These are phyloP conservation scores for Smutsia temminckii DNA, from an alignment of 2,797 vertebrate species.

Conservation along the genomic window DNA sequence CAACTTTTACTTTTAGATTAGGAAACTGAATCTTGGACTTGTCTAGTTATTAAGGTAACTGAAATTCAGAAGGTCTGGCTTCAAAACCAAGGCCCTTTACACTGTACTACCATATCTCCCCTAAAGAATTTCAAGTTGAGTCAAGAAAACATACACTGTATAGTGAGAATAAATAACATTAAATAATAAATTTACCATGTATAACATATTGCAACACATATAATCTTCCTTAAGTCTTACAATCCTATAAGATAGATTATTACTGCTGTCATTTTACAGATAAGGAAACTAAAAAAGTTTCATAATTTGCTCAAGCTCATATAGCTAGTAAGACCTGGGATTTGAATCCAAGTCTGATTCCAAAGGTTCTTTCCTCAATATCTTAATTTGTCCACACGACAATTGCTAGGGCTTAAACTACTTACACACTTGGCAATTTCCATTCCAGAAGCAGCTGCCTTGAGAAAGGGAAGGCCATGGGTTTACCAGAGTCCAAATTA, in stretches of 20 bases:
- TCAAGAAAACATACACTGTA: not conserved
- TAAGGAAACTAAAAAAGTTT: not conserved
- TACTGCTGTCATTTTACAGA: not conserved
- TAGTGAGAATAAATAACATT: not conserved
- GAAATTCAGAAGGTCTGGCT: not conserved
- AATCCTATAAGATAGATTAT: not conserved
- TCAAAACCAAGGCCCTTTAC: not conserved
- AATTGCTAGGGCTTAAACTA: conserved; percentile 43
- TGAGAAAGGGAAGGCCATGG: conserved; percentile 25
- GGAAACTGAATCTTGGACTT: not conserved
- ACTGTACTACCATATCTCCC: not conserved
- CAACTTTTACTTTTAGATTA: not conserved
- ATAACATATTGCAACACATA: not conserved
- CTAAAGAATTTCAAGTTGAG: conserved; percentile 31
- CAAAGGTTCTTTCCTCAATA: conserved; percentile 33
- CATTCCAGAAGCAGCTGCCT: conserved; percentile 62
- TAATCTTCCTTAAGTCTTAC: conserved; percentile 19
- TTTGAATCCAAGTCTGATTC: conserved; percentile 19
- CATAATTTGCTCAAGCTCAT: not conserved
- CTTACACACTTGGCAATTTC: conserved; percentile 55
- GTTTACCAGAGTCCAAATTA: conserved; percentile 16
- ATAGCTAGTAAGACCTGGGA: not conserved
- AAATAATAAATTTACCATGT: not conserved
- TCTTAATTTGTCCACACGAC: conserved; percentile 32
- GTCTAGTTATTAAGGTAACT: not conserved